Evolutionary conservation across 92 coral and sea anemone species (phyloP), one percentile per base, ranked within the genome.

Genomic region (Porites divaricata): DNA sequence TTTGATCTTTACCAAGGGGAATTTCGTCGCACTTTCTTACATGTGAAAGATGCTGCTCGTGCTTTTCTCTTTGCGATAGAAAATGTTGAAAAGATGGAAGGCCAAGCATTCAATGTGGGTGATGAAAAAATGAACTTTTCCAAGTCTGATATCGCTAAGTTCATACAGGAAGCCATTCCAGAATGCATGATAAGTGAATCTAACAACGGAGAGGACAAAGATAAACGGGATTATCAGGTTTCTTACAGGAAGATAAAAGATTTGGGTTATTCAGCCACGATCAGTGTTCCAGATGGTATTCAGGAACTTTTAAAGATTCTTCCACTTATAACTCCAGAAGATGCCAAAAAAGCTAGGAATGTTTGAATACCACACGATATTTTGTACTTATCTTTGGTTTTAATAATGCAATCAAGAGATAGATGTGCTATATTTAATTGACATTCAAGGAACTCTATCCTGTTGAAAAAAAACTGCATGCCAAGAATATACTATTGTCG

Each of bases 101-200:
- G 96, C 10, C 84, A 91, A 20, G 98, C 93, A 4, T 95, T 83
- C 81, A 95, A 95, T 58, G 92, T 95, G 35, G 98, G 98, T 9
- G 98, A 95, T 25, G 98, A 95, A 14, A 58, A 79, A 13, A 95
- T 95, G 98, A 95, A 95, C 69, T 87, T 95, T 92, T 89, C 98
- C 12, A 95, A 95, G 75, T 86, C 87, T 7, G 93, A 91, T 24
- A 90, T 95, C 41, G 98, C 98, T 4, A 66, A 73, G 51, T 73
- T 91, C 14, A 93, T 95, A 19, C 93, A 95, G 79, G 65, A 83
- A 16, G 66, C 86, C 13, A 96, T 95, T 15, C 84, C 91, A 45
- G 94, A 65, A 13, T 95, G 98, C 87, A 51, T 70, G 58, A 95
- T 95, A 41, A 95, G 96, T 23, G 92, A 90, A 76, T 90, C 98